Base-by-base conservation (phyloP, 1,140 invertebrate genomes). In the Atta colombica region DNA sequence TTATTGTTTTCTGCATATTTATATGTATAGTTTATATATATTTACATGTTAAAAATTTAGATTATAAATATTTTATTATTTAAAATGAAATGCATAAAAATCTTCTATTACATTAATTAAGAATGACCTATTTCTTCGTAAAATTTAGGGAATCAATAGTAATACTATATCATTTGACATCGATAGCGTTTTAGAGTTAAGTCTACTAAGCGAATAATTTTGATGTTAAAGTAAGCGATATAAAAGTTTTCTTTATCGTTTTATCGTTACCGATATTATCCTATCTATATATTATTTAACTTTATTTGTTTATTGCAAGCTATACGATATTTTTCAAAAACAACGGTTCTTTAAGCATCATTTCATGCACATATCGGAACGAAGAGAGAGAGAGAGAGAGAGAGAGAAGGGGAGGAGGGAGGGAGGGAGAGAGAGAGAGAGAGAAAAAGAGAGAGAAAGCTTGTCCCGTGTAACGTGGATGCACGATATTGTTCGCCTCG, bases 401-500 rank as follows among this genome's bases (percentile, higher is more conserved):
- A 35, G 31, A 6, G 31, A 35, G 31, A 35, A 6, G 0, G 31
- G 6, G 31, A 5, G 6, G 31, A 35, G 31, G 0, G 31, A 58
- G n/a, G 58, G 39, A 78, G 58, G n/a, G 39, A 39, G 39, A 39
- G 39, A 39, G 39, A 39, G 39, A 39, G 6, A 39, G 39, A 39
- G 39, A 39, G 39, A 39, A 8, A 39, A 8, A 45, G 39, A 45
- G 1, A 45, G 39, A 45, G 39, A 45, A 0, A 58, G 84, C 68
- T 86, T 51, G 77, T 82, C 89, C 74, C 77, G 66, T 89, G 88
- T 82, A 77, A 84, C 77, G 78, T 77, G 77, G 81, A 87, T 81
- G 71, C 77, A 77, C 85, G 85, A 89, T 87, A 92, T 92, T 92
- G 92, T 89, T 89, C 91, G 91, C 92, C 87, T 89, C 89, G 88